These are phyloP conservation scores for Lepilemur septentrionalis DNA, from an alignment of 2,797 vertebrate genomes.

Conservation along the genomic window DNA sequence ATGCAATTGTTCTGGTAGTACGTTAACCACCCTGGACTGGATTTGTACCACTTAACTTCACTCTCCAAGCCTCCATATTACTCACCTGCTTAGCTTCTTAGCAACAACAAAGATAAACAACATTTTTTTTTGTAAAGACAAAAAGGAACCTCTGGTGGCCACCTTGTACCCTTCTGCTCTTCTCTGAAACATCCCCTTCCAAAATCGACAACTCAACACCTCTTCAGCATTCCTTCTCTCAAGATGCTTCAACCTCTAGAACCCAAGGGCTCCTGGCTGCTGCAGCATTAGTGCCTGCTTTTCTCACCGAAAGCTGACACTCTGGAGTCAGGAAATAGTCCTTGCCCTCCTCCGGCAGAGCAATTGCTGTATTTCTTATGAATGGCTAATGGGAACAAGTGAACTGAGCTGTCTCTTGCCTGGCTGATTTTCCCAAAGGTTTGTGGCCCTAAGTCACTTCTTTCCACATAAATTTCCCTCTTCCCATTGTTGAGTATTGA, in stretches of 20 bases:
- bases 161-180: neutral
- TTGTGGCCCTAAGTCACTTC: neutral
- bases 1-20: neutral
- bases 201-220: neutral
- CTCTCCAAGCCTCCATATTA: neutral
- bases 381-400: neutral
- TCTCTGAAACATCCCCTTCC: neutral
- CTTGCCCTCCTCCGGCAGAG: neutral
- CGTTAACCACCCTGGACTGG: neutral
- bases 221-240: neutral
- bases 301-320: neutral
- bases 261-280: neutral
- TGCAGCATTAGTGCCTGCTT: neutral
- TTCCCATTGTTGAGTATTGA: neutral
- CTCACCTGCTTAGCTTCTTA: neutral
- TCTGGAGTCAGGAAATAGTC: neutral
- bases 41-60: neutral
- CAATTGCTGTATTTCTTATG: neutral
- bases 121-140: neutral
- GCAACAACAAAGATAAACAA: neutral
- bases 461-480: slow-evolving; percentile 11
- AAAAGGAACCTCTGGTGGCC: neutral
- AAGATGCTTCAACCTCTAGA: neutral
- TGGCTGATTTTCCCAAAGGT: slow-evolving; percentile 39
- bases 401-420: neutral